Evolutionary conservation across 2,888 invertebrate genomes (phyloP), one percentile per base, ranked within the genome.

Genomic region (Dolomedes plantarius): DNA sequence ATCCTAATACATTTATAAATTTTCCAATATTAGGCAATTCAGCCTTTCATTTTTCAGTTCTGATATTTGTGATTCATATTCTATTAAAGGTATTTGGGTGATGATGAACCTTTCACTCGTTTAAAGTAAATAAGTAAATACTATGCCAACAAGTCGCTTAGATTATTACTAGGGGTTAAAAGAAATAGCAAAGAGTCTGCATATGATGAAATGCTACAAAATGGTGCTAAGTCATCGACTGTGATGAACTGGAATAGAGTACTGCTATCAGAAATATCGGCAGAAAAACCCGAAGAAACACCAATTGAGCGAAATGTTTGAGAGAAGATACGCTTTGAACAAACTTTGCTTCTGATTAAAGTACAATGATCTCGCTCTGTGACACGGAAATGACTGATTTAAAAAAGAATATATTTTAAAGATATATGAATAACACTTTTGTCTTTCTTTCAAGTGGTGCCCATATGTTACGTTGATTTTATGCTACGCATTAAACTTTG

Each of bases 211-310:
- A 13, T 67, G 31, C 23, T 36, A 13, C 76, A 32, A 27, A 56
- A 39, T 56, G 71, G 46, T 71, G 64, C 19, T 41, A 72, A 79
- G 62, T 27, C 71, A 71, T 71, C 46, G 50, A 32, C n/a, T 65
- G 65, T 68, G 39, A 32, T 68, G 39, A 39, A 19, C 27, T 64
- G 64, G 62, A 75, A 23, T n/a, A 39, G 3, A 65, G 28, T 39
- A 0, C 0, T 28, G 16, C 13, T 32, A 1, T 11, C 6, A 36
- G 19, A 62, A 31, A 32, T 73, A 56, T 36, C 19, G 19, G 32
- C n/a, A 9, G 36, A 64, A 23, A 19, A 36, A 5, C 36, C 36
- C 36, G 36, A 36, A n/a, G n/a, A n/a, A 19, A 7, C 6, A 5
- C 36, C 9, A 36, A 36, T 36, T 9, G 36, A 5, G 36, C 36